These are phyloP conservation scores for Gymnosoma rotundatum DNA, from an alignment of 2,888 invertebrate genomes.

Conservation along the genomic window DNA sequence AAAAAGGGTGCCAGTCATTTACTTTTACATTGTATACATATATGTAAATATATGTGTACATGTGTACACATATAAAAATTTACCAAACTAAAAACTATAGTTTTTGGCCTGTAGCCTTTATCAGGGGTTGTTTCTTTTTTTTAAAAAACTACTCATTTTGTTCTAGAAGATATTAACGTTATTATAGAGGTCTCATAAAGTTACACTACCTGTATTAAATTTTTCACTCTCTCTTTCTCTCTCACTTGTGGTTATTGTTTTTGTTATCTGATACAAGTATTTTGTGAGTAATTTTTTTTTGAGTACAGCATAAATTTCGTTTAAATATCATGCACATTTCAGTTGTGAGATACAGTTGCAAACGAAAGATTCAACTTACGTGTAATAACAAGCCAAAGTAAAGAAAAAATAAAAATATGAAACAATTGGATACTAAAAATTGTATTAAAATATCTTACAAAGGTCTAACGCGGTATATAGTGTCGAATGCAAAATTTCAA, in stretches of 20 bases:
- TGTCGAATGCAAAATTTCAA: slow-evolving; percentile 46
- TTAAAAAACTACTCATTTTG: neutral
- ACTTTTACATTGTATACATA: neutral
- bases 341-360: slow-evolving; percentile 33
- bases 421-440: slow-evolving; percentile 51
- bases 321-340: slow-evolving; percentile 23
- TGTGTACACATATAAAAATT: neutral
- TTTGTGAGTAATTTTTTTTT: slow-evolving; percentile 13
- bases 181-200: slow-evolving; percentile 1
- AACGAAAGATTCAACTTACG: neutral
- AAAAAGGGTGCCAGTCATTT: no score
- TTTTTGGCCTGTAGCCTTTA: neutral
- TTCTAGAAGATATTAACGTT: neutral
- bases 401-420: neutral
- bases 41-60: neutral
- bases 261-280: neutral
- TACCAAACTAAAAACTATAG: neutral
- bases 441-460: slow-evolving; percentile 70
- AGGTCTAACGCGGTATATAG: slow-evolving; percentile 55
- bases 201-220: neutral
- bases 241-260: neutral
- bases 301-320: slow-evolving; percentile 8
- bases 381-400: neutral
- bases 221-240: slow-evolving; percentile 2
- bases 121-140: neutral